phyloP scores from a whole-genome alignment of 2,888 invertebrate species.

The Omphaloscelis lunosa region DNA sequence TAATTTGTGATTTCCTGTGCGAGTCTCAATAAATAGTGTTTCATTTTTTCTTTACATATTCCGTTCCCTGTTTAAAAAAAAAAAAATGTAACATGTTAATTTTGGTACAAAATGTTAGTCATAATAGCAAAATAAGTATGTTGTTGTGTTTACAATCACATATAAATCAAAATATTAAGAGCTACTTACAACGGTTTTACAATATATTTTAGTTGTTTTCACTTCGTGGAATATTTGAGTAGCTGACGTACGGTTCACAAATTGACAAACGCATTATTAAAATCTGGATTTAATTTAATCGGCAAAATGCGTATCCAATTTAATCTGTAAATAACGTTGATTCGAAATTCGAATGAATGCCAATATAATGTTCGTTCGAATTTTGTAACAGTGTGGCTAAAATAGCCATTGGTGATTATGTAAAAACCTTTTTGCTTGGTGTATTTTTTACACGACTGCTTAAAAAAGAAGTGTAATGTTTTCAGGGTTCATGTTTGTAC shows the following conservation, averaged over 20 bases:
- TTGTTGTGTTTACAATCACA: background rate
- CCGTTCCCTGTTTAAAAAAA: background rate
- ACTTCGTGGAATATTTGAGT: slow-evolving; percentile 27
- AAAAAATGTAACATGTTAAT: background rate
- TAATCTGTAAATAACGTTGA: slow-evolving; percentile 45
- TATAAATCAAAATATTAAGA: slow-evolving; percentile 30
- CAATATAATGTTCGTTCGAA: slow-evolving; percentile 19
- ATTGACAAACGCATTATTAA: slow-evolving; percentile 49
- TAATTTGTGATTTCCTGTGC: no score
- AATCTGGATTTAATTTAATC: slow-evolving; percentile 44
- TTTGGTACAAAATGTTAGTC: background rate
- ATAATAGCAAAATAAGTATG: background rate
- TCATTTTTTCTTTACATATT: no score
- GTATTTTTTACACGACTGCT: background rate
- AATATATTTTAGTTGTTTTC: slow-evolving; percentile 30
- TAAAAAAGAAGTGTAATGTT: no score
- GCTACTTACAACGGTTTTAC: background rate
- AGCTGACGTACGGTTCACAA: slow-evolving; percentile 25
- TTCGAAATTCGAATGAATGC: slow-evolving; percentile 43
- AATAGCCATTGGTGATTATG: slow-evolving; percentile 28
- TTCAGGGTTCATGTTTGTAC: no score
- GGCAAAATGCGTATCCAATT: slow-evolving; percentile 36
- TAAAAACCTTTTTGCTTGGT: slow-evolving; percentile 46
- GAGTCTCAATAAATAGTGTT: no score
- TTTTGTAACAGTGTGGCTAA: slow-evolving; percentile 41